Base-by-base conservation (phyloP, 2,113 vertebrate species). In the Trematomus loennbergii region DNA sequence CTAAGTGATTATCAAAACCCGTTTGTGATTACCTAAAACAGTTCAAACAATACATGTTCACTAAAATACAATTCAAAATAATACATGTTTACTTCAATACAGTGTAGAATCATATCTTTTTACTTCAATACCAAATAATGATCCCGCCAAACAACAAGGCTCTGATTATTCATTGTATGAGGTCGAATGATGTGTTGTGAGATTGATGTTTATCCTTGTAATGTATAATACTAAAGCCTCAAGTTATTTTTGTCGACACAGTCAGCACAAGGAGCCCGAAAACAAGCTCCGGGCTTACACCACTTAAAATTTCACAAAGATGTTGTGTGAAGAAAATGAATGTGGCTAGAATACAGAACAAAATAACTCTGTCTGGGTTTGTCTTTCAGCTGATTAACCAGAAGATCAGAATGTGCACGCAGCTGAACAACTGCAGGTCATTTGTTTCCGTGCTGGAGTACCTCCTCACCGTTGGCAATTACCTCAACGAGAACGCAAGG, bases 321-420 rank as follows among this genome's bases (percentile, higher is more conserved):
- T 73, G 40, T 72, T 81, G 46, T 78, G 72, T 67, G 45, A 48
- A 57, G 43, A 55, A 71, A 79, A 15, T 17, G 55, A 20, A n/a
- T 81, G 80, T 4, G 17, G 45, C 54, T 22, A 46, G 5, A 85
- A 82, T 66, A 66, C 49, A 63, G 22, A 81, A 71, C n/a, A n/a
- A n/a, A n/a, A n/a, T n/a, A n/a, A n/a, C n/a, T n/a, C 85, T 83
- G 62, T 63, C 60, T 91, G 67, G 91, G 88, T 93, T 90, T 94
- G 79, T 93, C 87, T 95, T 95, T 57, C 95, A 97, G 96, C 94
- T 97, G 89, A 95, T 97, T 94, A 94, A 83, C 81, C 95, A 96
- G 96, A 96, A 96, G 89, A 96, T 95, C 89, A 90, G 69, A 76
- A 95, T 93, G 0, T 96, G 95, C 88, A 89, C 57, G 64, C 93